A percentile compares a stretch with the other conserved stretches of the same genome.
These are phyloP conservation scores for Elegia similella DNA, from an alignment of 2,888 invertebrate species.

Conservation along the genomic window DNA sequence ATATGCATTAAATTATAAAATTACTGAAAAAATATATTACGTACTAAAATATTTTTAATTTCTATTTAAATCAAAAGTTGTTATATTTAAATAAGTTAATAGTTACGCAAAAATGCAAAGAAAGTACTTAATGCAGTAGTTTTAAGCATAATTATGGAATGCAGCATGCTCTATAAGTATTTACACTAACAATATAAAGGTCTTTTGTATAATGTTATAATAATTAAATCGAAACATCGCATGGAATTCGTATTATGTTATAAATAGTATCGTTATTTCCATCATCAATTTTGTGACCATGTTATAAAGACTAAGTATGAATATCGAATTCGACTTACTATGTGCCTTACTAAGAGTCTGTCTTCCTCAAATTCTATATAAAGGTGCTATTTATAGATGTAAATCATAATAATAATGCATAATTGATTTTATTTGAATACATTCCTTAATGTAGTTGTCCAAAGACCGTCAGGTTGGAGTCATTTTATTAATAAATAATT, in stretches of 20 bases:
- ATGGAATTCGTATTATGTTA: conserved; percentile 74
- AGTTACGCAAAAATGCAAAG: not conserved
- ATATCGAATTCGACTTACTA: conserved; percentile 24
- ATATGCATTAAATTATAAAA: not conserved
- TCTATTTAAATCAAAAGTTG: not conserved
- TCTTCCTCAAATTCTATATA: conserved; percentile 37
- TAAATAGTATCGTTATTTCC: conserved; percentile 71
- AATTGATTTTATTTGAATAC: conserved; percentile 37
- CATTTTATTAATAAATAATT: conserved; percentile 68
- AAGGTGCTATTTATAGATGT: conserved; percentile 56
- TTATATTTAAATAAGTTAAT: not conserved
- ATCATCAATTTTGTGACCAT: conserved; percentile 37
- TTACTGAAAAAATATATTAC: not conserved
- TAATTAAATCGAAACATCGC: conserved; percentile 22
- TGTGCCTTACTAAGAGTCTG: conserved; percentile 37
- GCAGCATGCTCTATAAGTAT: not conserved
- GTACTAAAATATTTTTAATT: not conserved
- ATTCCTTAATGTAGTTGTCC: conserved; percentile 44
- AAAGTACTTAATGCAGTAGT: conserved; percentile 6
- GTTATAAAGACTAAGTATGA: not conserved
- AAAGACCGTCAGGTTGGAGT: conserved; percentile 73
- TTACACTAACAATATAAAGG: not conserved
- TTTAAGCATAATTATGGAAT: conserved; percentile 7
- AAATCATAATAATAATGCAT: conserved; percentile 33
- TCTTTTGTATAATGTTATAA: conserved; percentile 8